Conservation (phyloP, 2,797 vertebrate genomes). For the Scolopax rusticola region DNA sequence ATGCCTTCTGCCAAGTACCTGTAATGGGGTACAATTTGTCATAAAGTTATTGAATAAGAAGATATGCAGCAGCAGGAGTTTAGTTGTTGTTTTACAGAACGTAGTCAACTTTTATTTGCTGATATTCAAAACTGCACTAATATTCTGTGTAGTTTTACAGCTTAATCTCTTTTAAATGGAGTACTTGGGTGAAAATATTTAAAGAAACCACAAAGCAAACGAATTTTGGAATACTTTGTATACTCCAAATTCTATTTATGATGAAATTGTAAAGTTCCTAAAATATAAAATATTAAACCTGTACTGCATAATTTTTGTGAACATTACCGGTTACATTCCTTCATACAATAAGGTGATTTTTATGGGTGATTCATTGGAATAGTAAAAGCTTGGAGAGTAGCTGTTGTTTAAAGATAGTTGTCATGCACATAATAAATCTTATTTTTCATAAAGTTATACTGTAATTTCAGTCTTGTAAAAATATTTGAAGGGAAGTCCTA, state of each 20-base stretch:
- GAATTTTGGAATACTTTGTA: background rate
- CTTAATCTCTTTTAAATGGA: conserved; percentile 6
- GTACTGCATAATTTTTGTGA: background rate
- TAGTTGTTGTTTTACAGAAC: background rate
- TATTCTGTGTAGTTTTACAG: background rate
- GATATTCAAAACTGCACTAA: background rate
- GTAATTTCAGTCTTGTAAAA: background rate
- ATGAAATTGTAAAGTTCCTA: background rate
- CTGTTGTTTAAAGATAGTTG: background rate
- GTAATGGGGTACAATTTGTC: background rate
- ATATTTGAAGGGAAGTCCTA: background rate
- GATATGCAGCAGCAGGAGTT: background rate
- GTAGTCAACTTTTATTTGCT: conserved; percentile 5
- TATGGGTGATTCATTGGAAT: background rate
- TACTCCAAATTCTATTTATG: background rate
- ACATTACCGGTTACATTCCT: background rate
- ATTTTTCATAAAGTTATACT: background rate
- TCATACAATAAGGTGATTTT: background rate
- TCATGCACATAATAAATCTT: background rate
- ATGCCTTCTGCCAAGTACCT: background rate
- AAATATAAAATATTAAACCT: background rate
- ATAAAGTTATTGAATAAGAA: background rate
- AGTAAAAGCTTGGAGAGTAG: background rate
- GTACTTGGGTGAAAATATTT: conserved; percentile 12
- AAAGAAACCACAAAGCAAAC: background rate